Percentiles rank a stretch among this genome's conserved stretches.
phyloP scores from a whole-genome alignment of 2,888 invertebrate species.

The Cerceris ruficornis region DNA sequence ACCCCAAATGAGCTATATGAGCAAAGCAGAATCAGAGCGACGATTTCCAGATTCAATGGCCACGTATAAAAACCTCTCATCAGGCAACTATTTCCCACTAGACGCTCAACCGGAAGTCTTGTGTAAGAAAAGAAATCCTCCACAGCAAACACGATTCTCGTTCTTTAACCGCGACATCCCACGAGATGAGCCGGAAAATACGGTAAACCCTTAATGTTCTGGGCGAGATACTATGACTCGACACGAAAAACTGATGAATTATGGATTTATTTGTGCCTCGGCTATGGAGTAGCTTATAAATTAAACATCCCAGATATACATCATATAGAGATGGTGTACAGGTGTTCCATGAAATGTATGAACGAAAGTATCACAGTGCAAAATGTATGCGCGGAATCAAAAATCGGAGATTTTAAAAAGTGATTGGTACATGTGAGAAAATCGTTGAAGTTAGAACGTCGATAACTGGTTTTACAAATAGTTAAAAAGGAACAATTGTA shows the following conservation, averaged over 20 bases:
- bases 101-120: slow-evolving; percentile 33
- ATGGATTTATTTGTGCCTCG: background rate
- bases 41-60: slow-evolving; percentile 27
- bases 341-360: background rate
- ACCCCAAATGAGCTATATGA: background rate
- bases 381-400: background rate
- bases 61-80: slow-evolving; percentile 38
- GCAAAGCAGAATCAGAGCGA: background rate
- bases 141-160: slow-evolving; percentile 56
- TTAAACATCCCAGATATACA: background rate
- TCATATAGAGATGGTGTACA: background rate
- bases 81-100: slow-evolving; percentile 52
- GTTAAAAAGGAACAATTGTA: too few relatives aligned
- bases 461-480: too few relatives aligned
- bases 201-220: slow-evolving; percentile 39
- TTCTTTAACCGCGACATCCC: slow-evolving; percentile 45
- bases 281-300: background rate
- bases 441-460: too few relatives aligned
- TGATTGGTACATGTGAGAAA: too few relatives aligned
- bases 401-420: too few relatives aligned
- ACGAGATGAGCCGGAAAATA: slow-evolving; percentile 48
- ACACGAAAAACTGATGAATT: background rate
- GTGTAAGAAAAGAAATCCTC: slow-evolving; percentile 35
- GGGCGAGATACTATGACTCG: slow-evolving; percentile 7
- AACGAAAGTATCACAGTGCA: background rate